Conservation (phyloP, 2,888 invertebrate species). For the Agonum fuliginosum region DNA sequence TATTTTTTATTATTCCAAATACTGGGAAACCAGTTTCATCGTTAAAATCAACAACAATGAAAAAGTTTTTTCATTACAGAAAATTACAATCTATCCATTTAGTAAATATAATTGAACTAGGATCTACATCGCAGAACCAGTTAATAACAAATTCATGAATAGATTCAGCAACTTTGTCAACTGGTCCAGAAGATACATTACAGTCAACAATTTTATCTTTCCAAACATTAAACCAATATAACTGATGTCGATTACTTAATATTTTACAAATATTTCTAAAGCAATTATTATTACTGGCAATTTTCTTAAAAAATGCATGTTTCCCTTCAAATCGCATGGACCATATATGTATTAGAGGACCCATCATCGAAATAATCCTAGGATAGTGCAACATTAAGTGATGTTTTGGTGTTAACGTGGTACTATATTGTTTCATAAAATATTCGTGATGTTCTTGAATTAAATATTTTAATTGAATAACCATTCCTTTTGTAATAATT, state of each 20-base stretch:
- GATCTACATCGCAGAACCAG: not conserved
- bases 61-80: not conserved
- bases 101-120: not conserved
- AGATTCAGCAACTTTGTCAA: not conserved
- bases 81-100: conserved; percentile 1
- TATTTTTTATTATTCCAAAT: not conserved
- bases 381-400: conserved; percentile 27
- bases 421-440: not conserved
- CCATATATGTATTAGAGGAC: conserved; percentile 2
- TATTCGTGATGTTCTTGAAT: conserved; percentile 1
- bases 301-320: conserved; percentile 26
- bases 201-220: not conserved
- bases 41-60: not conserved
- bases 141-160: not conserved
- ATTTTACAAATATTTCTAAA: conserved; percentile 16
- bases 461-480: conserved; percentile 1
- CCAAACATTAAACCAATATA: not conserved
- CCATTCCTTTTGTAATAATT: conserved; percentile 8
- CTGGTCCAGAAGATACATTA: not conserved
- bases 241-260: not conserved
- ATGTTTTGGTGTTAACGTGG: conserved; percentile 23
- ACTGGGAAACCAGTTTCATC: not conserved
- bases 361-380: conserved; percentile 1
- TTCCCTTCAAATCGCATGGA: conserved; percentile 13
- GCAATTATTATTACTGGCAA: not conserved